Evolutionary conservation across 2,797 vertebrate genomes (phyloP).

Genomic region (Hydrophis major): DNA sequence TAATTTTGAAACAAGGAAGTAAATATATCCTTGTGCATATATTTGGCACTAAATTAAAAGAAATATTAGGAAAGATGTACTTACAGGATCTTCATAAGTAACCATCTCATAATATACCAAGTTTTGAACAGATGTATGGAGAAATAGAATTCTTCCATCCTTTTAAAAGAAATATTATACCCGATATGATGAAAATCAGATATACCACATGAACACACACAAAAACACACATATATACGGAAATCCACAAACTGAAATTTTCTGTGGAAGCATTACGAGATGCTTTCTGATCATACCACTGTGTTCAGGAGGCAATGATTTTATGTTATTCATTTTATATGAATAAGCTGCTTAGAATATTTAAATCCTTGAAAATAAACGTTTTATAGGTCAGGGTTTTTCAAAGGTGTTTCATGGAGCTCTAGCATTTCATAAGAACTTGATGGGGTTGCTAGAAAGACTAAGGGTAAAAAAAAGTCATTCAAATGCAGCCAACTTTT

Average conservation of each 20-base stretch:
- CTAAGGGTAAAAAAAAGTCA: background rate
- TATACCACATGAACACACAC: background rate
- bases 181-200: background rate
- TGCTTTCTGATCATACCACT: background rate
- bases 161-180: background rate
- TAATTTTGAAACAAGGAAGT: too few relatives aligned
- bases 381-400: background rate
- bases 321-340: background rate
- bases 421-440: background rate
- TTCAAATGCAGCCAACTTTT: background rate
- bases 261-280: background rate
- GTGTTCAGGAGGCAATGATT: background rate
- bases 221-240: background rate
- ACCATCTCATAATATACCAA: constrained; percentile 34
- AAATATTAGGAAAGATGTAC: background rate
- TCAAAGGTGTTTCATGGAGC: background rate
- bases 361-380: background rate
- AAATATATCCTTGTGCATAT: background rate
- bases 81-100: constrained; percentile 27
- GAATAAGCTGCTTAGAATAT: background rate
- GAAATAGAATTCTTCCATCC: constrained; percentile 41
- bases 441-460: background rate
- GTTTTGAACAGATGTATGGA: constrained; percentile 28
- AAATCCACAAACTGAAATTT: background rate
- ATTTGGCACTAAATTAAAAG: background rate